A percentile compares a stretch with the other conserved stretches of the same genome.
Evolutionary conservation across 2,113 vertebrate species (phyloP).

Genomic region (Pao palembangensis): DNA sequence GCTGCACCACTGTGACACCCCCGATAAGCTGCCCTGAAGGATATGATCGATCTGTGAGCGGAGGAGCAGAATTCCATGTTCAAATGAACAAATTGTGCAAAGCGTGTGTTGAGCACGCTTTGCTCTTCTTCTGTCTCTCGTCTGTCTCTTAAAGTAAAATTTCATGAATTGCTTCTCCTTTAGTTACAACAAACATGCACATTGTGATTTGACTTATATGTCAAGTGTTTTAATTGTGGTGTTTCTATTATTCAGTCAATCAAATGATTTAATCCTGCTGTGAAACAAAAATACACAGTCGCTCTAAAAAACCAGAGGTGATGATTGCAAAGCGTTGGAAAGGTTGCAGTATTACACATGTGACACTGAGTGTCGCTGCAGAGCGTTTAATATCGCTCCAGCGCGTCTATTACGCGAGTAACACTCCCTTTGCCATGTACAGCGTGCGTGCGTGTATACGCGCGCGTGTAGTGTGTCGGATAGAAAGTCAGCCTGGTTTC

Average conservation of each 20-base stretch:
- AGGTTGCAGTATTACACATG: conserved; percentile 6
- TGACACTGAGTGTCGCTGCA: conserved; percentile 22
- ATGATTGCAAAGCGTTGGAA: background rate
- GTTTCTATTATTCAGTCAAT: background rate
- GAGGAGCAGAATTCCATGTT: background rate
- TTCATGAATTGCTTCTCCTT: background rate
- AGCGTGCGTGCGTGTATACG: conserved; percentile 33
- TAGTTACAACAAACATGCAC: too few relatives aligned
- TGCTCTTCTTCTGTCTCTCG: too few relatives aligned
- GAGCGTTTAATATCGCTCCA: conserved; percentile 50
- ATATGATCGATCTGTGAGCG: background rate
- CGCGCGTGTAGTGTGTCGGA: conserved; percentile 64
- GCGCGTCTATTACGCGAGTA: conserved; percentile 24
- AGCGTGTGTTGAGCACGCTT: too few relatives aligned
- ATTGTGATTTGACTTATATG: too few relatives aligned
- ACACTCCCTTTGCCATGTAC: conserved; percentile 29
- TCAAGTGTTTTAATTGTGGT: background rate
- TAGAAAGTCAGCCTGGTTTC: conserved; percentile 80
- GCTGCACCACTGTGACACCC: too few relatives aligned
- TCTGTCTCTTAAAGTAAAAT: background rate
- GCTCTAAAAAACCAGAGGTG: background rate
- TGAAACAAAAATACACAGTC: conserved; percentile 4
- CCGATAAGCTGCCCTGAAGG: background rate
- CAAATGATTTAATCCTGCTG: too few relatives aligned
- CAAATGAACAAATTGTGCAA: background rate